These are phyloP conservation scores for Sebastes iracundus DNA, from an alignment of 2,797 vertebrate genomes.

Conservation along the genomic window DNA sequence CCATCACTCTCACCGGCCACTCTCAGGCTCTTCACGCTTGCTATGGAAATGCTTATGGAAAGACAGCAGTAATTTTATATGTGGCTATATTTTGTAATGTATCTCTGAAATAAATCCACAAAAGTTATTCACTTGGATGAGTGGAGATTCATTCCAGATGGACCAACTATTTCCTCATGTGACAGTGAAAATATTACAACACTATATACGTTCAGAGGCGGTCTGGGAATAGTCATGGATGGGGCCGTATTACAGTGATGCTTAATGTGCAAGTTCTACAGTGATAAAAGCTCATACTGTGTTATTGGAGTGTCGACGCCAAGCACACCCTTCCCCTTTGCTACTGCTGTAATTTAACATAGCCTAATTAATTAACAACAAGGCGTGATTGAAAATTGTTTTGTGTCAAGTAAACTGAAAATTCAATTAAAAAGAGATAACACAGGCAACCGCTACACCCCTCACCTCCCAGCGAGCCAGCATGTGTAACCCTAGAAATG, in stretches of 20 bases:
- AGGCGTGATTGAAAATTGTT: not conserved
- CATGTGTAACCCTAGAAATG: constrained; percentile 10
- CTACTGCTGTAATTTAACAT: not conserved
- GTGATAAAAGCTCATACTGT: not conserved
- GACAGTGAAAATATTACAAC: not conserved
- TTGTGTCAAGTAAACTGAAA: constrained; percentile 25
- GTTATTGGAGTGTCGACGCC: not conserved
- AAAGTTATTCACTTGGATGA: not conserved
- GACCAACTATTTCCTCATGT: not conserved
- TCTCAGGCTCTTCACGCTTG: not conserved
- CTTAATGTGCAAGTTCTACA: not conserved
- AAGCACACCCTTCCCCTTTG: not conserved
- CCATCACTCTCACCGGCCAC: constrained; percentile 2
- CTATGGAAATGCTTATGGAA: not conserved
- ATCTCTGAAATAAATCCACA: not conserved
- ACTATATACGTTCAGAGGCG: not conserved
- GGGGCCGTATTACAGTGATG: not conserved
- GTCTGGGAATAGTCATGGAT: not conserved
- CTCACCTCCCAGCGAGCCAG: not conserved
- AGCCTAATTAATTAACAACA: constrained; percentile 20
- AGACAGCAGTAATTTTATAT: not conserved
- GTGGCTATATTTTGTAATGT: not conserved
- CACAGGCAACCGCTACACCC: not conserved
- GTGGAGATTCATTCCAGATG: not conserved
- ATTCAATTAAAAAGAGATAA: constrained; percentile 19